A percentile compares a stretch with the other conserved stretches of the same genome.
phyloP scores from a whole-genome alignment of 2,797 vertebrate genomes.

The Benthosema pterotum region DNA sequence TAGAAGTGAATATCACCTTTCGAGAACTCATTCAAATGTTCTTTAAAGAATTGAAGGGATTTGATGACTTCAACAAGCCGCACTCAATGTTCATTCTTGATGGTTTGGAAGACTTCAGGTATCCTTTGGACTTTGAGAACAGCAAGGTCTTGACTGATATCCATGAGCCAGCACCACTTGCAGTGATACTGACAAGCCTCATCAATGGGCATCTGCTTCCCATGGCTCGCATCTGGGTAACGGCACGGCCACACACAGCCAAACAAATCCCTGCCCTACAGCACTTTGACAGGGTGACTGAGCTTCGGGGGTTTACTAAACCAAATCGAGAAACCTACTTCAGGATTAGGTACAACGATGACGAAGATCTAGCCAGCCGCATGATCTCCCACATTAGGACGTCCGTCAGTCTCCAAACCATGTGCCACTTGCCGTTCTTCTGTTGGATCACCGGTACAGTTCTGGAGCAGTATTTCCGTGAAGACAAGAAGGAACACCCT shows the following conservation, averaged over 20 bases:
- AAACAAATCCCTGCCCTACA: background rate
- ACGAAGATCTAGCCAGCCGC: background rate
- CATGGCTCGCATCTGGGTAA: constrained; percentile 26
- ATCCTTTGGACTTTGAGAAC: constrained; percentile 6
- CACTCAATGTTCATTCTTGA: constrained; percentile 2
- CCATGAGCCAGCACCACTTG: background rate
- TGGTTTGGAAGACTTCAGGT: constrained; percentile 8
- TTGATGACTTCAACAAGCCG: background rate
- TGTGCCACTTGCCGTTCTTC: background rate
- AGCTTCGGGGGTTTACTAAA: background rate
- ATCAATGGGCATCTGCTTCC: constrained; percentile 20
- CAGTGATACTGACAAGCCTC: constrained; percentile 7
- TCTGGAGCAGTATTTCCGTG: background rate
- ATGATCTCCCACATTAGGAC: background rate
- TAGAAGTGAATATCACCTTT: background rate
- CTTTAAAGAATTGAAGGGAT: background rate
- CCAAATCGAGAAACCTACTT: background rate
- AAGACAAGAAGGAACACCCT: background rate
- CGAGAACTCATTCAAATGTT: background rate
- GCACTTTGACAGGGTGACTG: background rate
- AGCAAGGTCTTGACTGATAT: background rate
- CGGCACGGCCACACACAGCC: constrained; percentile 6
- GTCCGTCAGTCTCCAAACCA: background rate
- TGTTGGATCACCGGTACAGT: background rate
- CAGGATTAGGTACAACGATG: background rate